Base-by-base conservation (phyloP, 1,140 invertebrate genomes). In the Parapsyche elsis region DNA sequence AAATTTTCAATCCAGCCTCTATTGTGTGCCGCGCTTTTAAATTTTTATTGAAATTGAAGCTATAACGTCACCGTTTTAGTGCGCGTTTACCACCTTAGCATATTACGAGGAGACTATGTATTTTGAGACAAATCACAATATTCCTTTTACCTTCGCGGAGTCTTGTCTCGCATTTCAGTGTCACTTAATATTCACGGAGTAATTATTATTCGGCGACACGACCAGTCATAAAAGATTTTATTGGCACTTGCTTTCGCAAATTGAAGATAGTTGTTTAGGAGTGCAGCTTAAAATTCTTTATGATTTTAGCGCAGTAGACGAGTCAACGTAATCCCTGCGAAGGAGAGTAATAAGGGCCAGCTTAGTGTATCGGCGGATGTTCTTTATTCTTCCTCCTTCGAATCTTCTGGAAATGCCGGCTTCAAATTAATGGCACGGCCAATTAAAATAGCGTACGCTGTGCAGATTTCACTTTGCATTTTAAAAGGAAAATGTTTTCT, bases 121-220 rank as follows among this genome's bases (percentile, higher is more conserved):
- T 67, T 67, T 67, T 67, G 24, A 67, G 14, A 67, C 64, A 23
- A 67, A 30, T 23, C 64, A 67, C 21, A 67, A 67, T 67, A 23
- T 24, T 67, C 23, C 19, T 9, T 10, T 30, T 23, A 67, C 64
- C 64, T 67, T 67, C 14, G n/a, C 21, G 14, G n/a, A 16, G 49
- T 23, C 30, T 38, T 38, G 1, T 38, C 24, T 26, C 59, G 53
- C 7, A 16, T 59, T 59, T 74, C 73, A 19, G 49, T 57, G 49
- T 76, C 49, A 76, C 45, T 77, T 77, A 77, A 77, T 77, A 77
- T 77, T 45, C 38, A 45, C 64, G 24, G 44, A 61, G 57, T 61
- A 82, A 82, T 82, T 78, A 82, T 79, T 82, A 82, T 82, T 80
- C 81, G 80, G 76, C 76, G 79, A 82, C 81, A 82, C 76, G 81